Base-by-base conservation (phyloP, 1,140 invertebrate species). In the Gryon sp. region DNA sequence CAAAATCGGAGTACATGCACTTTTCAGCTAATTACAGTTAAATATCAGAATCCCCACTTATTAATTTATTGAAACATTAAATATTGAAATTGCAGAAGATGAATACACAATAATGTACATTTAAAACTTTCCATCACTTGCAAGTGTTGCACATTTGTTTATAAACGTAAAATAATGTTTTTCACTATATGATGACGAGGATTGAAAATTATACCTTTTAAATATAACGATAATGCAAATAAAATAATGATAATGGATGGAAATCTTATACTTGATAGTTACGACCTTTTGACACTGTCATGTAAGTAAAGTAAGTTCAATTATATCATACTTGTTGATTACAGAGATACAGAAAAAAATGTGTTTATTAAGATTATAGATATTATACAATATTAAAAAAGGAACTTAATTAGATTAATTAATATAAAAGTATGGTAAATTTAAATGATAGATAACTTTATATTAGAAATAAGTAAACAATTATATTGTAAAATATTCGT, bases 191-290 rank as follows among this genome's bases (percentile, higher is more conserved):
- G 32, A 34, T 34, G 32, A 34, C n/a, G 32, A 34, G 1, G 5
- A 1, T 34, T n/a, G n/a, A n/a, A n/a, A 6, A 34, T 7, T 7
- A 22, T 28, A 28, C 26, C 19, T 46, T 30, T 11, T 1, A 46
- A 16, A 8, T 9, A 20, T 53, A 32, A 55, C n/a, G n/a, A n/a
- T 36, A 45, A 62, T 28, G 7, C 5, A 24, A 24, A 26, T 15
- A 34, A 34, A 22, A 24, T 30, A 46, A 36, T 45, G 40, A 69
- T 55, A 46, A 45, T 3, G 8, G 20, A 57, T 68, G 68, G 62
- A 73, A 68, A 78, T 55, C 36, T 78, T 73, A 4, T 16, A 62
- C 14, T 34, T 72, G 40, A 62, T 66, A 62, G 32, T n/a, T 9
- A 40, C 6, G 55, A 70, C 53, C 36, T 70, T 59, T 60, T 59